These are phyloP conservation scores for Manis crassicaudata DNA, from an alignment of 2,797 vertebrate genomes.

Conservation along the genomic window DNA sequence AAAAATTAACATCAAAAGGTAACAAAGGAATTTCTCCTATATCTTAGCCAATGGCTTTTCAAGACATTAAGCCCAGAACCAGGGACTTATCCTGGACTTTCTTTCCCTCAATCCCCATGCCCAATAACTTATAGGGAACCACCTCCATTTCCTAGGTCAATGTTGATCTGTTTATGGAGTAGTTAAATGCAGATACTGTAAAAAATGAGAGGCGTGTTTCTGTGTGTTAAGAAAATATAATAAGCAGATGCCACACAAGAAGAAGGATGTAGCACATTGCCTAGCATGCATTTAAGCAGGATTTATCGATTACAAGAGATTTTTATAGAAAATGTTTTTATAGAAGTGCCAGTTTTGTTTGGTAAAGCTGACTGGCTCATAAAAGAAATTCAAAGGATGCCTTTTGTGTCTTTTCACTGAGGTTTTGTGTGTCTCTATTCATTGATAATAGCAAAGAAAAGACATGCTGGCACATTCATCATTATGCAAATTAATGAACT, in stretches of 20 bases:
- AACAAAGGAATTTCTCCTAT: not conserved
- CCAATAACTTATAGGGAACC: not conserved
- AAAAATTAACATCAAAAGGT: not conserved
- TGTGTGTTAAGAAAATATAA: not conserved
- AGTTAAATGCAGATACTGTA: not conserved
- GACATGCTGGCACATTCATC: slow-evolving; percentile 64
- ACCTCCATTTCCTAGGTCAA: not conserved
- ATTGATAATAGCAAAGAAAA: slow-evolving; percentile 44
- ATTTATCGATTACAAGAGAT: slow-evolving; percentile 58
- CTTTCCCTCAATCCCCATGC: not conserved
- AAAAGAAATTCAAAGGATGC: slow-evolving; percentile 55
- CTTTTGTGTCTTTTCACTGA: slow-evolving; percentile 56
- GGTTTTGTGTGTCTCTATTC: slow-evolving; percentile 61
- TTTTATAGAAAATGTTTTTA: slow-evolving; percentile 61
- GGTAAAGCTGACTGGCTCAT: slow-evolving; percentile 49
- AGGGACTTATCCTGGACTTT: not conserved
- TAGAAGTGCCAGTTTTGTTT: slow-evolving; percentile 46
- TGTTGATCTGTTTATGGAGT: not conserved
- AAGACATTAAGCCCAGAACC: not conserved
- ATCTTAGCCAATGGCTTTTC: not conserved
- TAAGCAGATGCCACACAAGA: not conserved
- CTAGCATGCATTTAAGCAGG: not conserved
- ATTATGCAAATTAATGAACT: slow-evolving; percentile 71
- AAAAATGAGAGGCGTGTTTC: not conserved
- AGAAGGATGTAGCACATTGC: not conserved